Evolutionary conservation across 2,113 vertebrate species (phyloP), one percentile per base, ranked within the genome.

Genomic region (Ophiodon elongatus): DNA sequence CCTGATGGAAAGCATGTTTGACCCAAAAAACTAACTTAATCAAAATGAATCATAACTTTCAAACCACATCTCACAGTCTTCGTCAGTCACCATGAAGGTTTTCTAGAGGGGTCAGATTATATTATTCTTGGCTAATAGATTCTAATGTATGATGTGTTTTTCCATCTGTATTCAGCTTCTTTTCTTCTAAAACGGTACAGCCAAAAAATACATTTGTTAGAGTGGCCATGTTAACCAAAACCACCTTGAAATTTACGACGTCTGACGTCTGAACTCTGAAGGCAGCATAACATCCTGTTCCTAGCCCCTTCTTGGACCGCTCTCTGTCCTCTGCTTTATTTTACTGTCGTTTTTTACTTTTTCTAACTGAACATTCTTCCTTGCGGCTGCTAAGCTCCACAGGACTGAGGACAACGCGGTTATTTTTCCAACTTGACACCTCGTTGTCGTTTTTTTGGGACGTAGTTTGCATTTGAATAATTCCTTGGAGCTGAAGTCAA

Each of bases 331-430:
- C 50, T 39, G 41, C 54, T 54, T 17, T 70, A 56, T 74, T 77
- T 82, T 54, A 69, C 45, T 23, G 31, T 71, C 56, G 23, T 60
- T 83, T 71, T 71, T n/a, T n/a, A n/a, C n/a, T n/a, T 59, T 59
- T 83, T 78, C 65, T 62, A 60, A 69, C 52, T 4, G 29, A 66
- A 50, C 88, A 90, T 94, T 91, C 88, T 82, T 86, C 29, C 62
- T 15, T 66, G 50, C 81, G 87, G 92, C 86, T 94, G 92, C 82
- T 76, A 62, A 90, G 79, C 60, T 85, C 85, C 84, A 67, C 33
- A 2, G 43, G 62, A 79, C 54, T 15, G 57, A 85, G 73, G 73
- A 85, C 73, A 76, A 68, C 57, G 43, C 1, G 37, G 47, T 52
- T 84, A 62, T 83, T 85, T 85, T 64, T 82, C 66, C 71, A 82